These are phyloP conservation scores for Seladonia tumulorum DNA, from an alignment of 2,888 invertebrate genomes.

Conservation along the genomic window DNA sequence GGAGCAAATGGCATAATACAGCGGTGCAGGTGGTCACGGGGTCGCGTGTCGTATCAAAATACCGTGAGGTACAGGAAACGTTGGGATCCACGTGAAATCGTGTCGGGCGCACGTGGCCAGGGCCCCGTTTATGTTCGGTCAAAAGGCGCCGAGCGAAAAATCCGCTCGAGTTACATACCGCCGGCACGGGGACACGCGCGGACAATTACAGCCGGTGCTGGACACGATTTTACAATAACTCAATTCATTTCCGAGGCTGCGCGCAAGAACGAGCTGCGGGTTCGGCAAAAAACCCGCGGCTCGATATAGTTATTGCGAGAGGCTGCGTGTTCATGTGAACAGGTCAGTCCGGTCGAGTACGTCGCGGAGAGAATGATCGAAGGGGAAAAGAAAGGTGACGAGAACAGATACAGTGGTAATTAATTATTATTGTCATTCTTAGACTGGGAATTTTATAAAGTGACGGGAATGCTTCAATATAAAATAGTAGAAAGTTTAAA, in stretches of 20 bases:
- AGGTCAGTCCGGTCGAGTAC: slow-evolving; percentile 75
- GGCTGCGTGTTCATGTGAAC: slow-evolving; percentile 72
- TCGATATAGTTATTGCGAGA: slow-evolving; percentile 72
- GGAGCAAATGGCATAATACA: slow-evolving; percentile 42
- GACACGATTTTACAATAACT: slow-evolving; percentile 71
- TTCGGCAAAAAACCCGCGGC: slow-evolving; percentile 59
- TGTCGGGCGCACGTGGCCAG: slow-evolving; percentile 36
- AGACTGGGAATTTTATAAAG: neutral
- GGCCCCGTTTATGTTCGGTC: neutral
- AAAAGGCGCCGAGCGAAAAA: slow-evolving; percentile 41
- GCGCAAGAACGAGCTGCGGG: slow-evolving; percentile 61
- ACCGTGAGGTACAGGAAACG: neutral
- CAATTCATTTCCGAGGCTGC: slow-evolving; percentile 68
- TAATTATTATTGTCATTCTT: neutral
- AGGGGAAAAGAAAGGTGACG: slow-evolving; percentile 10
- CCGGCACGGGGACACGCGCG: slow-evolving; percentile 51
- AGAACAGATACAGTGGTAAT: neutral
- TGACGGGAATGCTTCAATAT: neutral
- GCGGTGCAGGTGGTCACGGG: neutral
- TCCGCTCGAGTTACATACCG: slow-evolving; percentile 13
- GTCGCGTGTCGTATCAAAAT: slow-evolving; percentile 1
- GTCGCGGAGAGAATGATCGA: slow-evolving; percentile 49
- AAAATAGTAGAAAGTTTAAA: neutral
- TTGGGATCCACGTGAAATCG: slow-evolving; percentile 37
- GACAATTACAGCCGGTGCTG: slow-evolving; percentile 58